A percentile compares a stretch with the other conserved stretches of the same genome.
phyloP scores from a whole-genome alignment of 2,888 invertebrate species.

The Heteromurus nitidus region DNA sequence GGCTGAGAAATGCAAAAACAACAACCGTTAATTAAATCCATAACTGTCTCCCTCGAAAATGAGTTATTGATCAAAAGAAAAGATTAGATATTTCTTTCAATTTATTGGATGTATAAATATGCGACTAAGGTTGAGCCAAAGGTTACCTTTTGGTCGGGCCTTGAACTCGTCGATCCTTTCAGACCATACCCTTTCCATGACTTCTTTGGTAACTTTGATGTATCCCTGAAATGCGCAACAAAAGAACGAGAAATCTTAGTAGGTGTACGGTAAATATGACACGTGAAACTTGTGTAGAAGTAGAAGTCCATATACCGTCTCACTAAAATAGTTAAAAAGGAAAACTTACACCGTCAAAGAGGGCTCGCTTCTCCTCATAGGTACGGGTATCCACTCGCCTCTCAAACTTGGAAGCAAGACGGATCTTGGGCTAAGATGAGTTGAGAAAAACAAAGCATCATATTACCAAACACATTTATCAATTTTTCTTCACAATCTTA shows the following conservation, averaged over 20 bases:
- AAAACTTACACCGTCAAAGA: slow-evolving; percentile 94
- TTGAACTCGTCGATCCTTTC: slow-evolving; percentile 89
- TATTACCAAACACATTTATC: no score
- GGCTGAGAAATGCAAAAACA: no score
- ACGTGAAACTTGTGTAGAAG: neutral
- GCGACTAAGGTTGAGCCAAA: no score
- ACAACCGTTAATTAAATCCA: no score
- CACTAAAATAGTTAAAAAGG: neutral
- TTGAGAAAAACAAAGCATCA: no score
- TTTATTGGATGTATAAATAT: no score
- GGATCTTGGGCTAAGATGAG: slow-evolving; percentile 93
- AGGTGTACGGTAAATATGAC: no score
- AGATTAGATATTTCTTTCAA: neutral
- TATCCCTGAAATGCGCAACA: slow-evolving; percentile 85
- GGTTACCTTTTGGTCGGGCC: slow-evolving; percentile 91
- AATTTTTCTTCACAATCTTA: no score
- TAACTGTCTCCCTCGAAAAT: no score
- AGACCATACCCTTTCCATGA: slow-evolving; percentile 90
- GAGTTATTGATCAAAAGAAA: neutral
- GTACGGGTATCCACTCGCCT: slow-evolving; percentile 97
- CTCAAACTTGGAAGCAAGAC: slow-evolving; percentile 99
- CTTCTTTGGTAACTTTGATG: slow-evolving; percentile 86
- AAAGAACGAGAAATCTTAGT: no score
- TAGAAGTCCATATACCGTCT: no score
- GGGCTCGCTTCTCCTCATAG: slow-evolving; percentile 95